These are phyloP conservation scores for Microtus montanus DNA, from an alignment of 2,113 vertebrate species.

Conservation along the genomic window DNA sequence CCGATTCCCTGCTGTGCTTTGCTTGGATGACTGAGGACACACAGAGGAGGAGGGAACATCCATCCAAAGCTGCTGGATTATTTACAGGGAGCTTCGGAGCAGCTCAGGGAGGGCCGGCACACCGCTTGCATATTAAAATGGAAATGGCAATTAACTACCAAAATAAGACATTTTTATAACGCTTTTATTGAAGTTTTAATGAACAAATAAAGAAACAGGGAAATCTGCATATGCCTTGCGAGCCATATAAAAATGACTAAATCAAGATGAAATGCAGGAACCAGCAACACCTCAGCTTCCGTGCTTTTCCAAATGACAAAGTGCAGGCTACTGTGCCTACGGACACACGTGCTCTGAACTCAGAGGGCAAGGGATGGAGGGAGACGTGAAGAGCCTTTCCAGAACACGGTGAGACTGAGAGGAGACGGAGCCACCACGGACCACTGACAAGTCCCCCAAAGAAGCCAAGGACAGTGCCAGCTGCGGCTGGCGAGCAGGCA, in stretches of 20 bases:
- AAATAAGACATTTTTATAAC: constrained; percentile 83
- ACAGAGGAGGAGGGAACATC: rapidly evolving
- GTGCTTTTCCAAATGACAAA: constrained; percentile 49
- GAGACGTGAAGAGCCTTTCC: background rate
- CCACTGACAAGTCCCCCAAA: background rate
- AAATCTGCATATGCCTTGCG: constrained; percentile 73
- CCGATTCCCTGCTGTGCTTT: rapidly evolving
- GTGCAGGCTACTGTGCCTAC: rapidly evolving
- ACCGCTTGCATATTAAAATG: constrained; percentile 72
- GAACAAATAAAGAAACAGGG: constrained; percentile 85
- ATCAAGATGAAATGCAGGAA: constrained; percentile 76
- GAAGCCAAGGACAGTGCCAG: rapidly evolving
- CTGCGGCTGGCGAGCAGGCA: rapidly evolving
- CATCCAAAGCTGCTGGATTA: constrained; percentile 12
- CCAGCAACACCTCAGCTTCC: constrained; percentile 14
- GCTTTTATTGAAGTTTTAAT: constrained; percentile 85
- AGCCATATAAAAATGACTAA: constrained; percentile 75
- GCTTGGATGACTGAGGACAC: background rate
- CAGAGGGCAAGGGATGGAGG: background rate
- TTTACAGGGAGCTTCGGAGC: constrained; percentile 67
- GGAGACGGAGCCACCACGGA: rapidly evolving
- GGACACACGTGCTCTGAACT: background rate
- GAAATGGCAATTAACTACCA: constrained; percentile 80
- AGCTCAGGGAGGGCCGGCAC: constrained; percentile 49
- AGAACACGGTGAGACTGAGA: too few species aligned